phyloP scores from a whole-genome alignment of 2,797 vertebrate species.

The Prionace glauca region DNA sequence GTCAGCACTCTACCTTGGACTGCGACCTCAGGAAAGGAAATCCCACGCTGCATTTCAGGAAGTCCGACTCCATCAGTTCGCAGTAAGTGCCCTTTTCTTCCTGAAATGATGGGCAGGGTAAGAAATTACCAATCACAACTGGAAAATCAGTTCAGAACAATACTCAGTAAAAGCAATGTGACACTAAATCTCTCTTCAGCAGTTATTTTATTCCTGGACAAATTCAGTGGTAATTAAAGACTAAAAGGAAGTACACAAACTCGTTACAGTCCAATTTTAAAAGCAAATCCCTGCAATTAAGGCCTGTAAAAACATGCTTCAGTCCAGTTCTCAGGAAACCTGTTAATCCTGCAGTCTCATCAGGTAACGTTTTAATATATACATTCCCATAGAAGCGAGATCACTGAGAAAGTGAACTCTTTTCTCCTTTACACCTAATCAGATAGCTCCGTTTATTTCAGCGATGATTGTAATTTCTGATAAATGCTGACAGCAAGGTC shows the following conservation, averaged over 20 bases:
- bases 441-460: not conserved
- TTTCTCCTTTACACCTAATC: not conserved
- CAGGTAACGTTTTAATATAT: not conserved
- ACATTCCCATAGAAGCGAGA: not conserved
- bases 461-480: not conserved
- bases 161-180: not conserved
- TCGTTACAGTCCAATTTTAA: not conserved
- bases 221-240: not conserved
- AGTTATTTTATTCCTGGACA: not conserved
- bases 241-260: not conserved
- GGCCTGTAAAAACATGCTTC: not conserved
- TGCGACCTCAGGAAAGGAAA: slow-evolving; percentile 98
- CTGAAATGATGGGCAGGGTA: slow-evolving; percentile 58
- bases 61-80: slow-evolving; percentile 81
- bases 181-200: not conserved
- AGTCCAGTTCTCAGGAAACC: not conserved
- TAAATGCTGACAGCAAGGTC: not conserved
- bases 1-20: slow-evolving; percentile 69
- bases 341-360: not conserved
- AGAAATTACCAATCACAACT: not conserved
- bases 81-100: slow-evolving; percentile 94
- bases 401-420: not conserved
- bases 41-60: slow-evolving; percentile 93
- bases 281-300: not conserved
- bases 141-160: not conserved